Percentiles rank a stretch among this genome's conserved stretches.
These are phyloP conservation scores for Drosophila tani DNA, from an alignment of 1,140 invertebrate species.

Conservation along the genomic window DNA sequence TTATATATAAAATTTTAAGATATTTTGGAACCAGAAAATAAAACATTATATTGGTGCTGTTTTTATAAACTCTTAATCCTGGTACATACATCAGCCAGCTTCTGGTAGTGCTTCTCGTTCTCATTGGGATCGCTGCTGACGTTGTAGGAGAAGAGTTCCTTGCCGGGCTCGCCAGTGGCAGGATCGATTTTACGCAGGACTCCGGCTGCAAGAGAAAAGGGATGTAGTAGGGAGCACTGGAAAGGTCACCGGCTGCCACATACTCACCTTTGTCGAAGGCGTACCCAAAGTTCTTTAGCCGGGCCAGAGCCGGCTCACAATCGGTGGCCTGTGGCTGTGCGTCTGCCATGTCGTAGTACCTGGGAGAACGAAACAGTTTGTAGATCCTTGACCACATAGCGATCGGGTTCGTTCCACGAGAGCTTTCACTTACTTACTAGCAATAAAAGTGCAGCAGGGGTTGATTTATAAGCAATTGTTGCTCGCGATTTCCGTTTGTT, in stretches of 20 bases:
- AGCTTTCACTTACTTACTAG: constrained; percentile 31
- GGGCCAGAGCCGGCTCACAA: constrained; percentile 50
- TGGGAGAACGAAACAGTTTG: neutral
- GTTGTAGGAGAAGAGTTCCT: constrained; percentile 88
- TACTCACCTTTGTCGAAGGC: constrained; percentile 71
- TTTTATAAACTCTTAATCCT: neutral
- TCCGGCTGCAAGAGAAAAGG: constrained; percentile 84
- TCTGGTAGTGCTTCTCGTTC: constrained; percentile 90
- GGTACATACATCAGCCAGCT: constrained; percentile 87
- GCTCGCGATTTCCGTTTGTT: constrained; percentile 4
- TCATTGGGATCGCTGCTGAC: constrained; percentile 86
- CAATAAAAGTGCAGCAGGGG: neutral
- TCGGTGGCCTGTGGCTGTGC: neutral
- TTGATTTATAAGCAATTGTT: constrained; percentile 30
- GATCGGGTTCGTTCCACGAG: neutral
- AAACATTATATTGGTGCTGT: too few relatives aligned
- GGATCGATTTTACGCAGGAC: constrained; percentile 87
- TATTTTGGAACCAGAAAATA: too few relatives aligned
- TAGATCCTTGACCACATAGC: constrained; percentile 9
- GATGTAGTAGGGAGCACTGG: neutral
- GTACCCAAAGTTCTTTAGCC: constrained; percentile 68
- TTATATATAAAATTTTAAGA: neutral
- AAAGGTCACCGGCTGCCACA: neutral
- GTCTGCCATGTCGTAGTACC: constrained; percentile 26
- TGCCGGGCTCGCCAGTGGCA: constrained; percentile 84